Conservation (phyloP, 2,113 vertebrate species). For the Camelus bactrianus region DNA sequence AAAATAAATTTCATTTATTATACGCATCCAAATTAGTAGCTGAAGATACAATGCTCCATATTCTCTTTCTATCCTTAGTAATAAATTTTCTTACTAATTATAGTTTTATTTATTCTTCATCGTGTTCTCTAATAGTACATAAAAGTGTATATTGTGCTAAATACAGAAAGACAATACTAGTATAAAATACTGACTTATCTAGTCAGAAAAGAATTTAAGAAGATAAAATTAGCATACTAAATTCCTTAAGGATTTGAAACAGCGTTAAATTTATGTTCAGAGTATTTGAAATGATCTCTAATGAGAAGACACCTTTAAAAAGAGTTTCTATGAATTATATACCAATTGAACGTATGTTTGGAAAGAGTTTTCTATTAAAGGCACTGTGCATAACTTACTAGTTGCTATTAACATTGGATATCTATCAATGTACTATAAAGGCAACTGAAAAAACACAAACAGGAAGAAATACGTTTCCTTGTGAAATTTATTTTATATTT, state of each 20-base stretch:
- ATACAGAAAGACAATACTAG: not conserved
- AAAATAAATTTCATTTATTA: constrained; percentile 16
- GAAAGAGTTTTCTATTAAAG: not conserved
- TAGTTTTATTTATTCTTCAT: constrained; percentile 1
- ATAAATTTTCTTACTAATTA: constrained; percentile 28
- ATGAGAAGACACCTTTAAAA: not conserved
- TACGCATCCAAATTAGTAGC: not conserved
- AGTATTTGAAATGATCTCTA: not conserved
- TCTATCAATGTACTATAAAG: not conserved
- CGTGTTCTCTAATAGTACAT: not conserved
- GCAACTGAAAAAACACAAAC: not conserved
- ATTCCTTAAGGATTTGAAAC: not conserved
- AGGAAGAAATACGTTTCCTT: not conserved
- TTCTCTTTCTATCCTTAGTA: not conserved
- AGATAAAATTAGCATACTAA: not conserved
- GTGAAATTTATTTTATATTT: not conserved
- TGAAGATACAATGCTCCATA: not conserved
- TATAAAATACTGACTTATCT: not conserved
- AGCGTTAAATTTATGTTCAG: constrained; percentile 2
- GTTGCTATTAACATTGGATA: not conserved
- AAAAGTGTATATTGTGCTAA: not conserved
- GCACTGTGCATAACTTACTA: not conserved
- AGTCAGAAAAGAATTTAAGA: not conserved
- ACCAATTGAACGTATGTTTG: not conserved
- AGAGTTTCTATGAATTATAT: constrained; percentile 27